These are phyloP conservation scores for Trematocara macrostoma DNA, from an alignment of 2,113 vertebrate species.

Conservation along the genomic window DNA sequence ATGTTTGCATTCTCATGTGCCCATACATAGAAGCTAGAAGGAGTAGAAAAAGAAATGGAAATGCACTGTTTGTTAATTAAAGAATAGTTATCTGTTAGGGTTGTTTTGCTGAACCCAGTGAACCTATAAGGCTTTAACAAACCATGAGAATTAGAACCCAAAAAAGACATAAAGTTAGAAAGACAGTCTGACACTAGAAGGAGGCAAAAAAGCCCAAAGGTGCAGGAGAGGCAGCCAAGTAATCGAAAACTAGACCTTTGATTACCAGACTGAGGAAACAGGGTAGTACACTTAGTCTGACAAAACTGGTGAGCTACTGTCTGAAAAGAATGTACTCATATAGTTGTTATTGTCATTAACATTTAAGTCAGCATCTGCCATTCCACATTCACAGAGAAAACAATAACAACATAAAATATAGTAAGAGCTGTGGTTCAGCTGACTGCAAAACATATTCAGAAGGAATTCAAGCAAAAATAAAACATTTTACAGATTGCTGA, in stretches of 20 bases:
- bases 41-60: background rate
- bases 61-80: background rate
- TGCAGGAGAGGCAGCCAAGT: background rate
- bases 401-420: background rate
- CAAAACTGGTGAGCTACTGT: background rate
- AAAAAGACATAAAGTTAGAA: background rate
- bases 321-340: background rate
- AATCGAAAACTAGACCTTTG: background rate
- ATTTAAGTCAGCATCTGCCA: background rate
- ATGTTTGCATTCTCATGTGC: background rate
- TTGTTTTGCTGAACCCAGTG: background rate
- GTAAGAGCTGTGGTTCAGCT: background rate
- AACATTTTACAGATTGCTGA: background rate
- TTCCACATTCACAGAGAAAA: background rate
- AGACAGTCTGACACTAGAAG: background rate
- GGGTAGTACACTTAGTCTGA: background rate
- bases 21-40: background rate
- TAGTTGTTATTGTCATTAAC: background rate
- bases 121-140: background rate
- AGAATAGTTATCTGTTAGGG: background rate
- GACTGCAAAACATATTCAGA: background rate
- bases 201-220: background rate
- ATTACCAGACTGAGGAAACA: background rate
- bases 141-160: background rate
- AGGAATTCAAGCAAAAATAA: background rate